Conservation (phyloP, 2,888 invertebrate genomes). For the Brachyopa scutellaris region DNA sequence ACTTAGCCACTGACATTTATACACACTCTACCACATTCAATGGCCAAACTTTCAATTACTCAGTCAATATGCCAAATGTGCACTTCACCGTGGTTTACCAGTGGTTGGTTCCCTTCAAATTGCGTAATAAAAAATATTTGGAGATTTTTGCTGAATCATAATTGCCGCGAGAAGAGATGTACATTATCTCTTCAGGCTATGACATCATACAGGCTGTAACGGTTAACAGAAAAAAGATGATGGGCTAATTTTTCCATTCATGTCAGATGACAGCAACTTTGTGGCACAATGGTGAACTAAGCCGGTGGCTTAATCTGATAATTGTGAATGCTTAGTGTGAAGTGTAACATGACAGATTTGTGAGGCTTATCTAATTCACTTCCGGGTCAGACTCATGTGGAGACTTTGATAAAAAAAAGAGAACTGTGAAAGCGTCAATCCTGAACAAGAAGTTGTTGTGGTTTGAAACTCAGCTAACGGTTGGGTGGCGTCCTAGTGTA, state of each 20-base stretch:
- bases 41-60: slow-evolving; percentile 1
- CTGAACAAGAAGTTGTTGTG: too few species aligned
- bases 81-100: slow-evolving; percentile 10
- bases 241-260: background rate
- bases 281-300: background rate
- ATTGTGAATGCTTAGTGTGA: background rate
- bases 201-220: background rate
- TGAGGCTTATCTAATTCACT: too few species aligned
- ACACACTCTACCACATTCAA: background rate
- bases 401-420: too few species aligned
- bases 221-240: background rate
- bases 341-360: slow-evolving; percentile 13
- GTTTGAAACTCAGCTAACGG: too few species aligned
- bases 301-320: slow-evolving; percentile 7
- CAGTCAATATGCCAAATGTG: slow-evolving; percentile 28
- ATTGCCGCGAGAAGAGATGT: background rate
- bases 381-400: too few species aligned
- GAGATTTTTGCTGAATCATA: slow-evolving; percentile 17
- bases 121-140: slow-evolving; percentile 7
- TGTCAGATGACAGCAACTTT: background rate
- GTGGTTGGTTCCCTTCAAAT: slow-evolving; percentile 1
- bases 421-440: too few species aligned
- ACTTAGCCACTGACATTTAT: slow-evolving; percentile 10
- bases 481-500: too few species aligned
- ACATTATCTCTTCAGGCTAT: background rate